These are phyloP conservation scores for Crenichthys baileyi DNA, from an alignment of 2,797 vertebrate genomes.

Conservation along the genomic window DNA sequence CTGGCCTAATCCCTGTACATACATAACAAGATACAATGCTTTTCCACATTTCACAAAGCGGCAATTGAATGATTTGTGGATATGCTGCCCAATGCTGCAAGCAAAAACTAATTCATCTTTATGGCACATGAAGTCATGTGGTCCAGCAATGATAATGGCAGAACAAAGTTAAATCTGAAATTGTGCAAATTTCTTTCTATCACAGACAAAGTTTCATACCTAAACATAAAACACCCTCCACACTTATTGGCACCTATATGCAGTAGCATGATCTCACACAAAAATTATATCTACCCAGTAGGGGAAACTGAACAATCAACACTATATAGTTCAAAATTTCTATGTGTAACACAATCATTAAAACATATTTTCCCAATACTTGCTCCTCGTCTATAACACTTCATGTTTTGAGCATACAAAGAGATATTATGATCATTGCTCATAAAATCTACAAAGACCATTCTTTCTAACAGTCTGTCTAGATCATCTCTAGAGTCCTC, in stretches of 20 bases:
- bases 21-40: slow-evolving; percentile 35
- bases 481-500: background rate
- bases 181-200: background rate
- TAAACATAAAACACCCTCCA: background rate
- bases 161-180: slow-evolving; percentile 21
- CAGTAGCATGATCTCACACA: background rate
- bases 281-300: background rate
- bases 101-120: slow-evolving; percentile 19
- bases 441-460: background rate
- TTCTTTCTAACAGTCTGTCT: background rate
- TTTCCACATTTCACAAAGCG: slow-evolving; percentile 19
- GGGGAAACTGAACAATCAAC: background rate
- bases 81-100: background rate
- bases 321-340: background rate
- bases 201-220: background rate
- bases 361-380: background rate
- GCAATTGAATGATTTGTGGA: slow-evolving; percentile 25
- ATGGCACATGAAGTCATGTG: slow-evolving; percentile 12
- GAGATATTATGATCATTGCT: background rate
- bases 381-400: background rate
- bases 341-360: too few relatives aligned
- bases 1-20: slow-evolving; percentile 53
- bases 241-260: background rate
- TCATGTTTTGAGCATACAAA: background rate
- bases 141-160: slow-evolving; percentile 26